These are phyloP conservation scores for Pogonocherus hispidulus DNA, from an alignment of 2,888 invertebrate genomes.

Conservation along the genomic window DNA sequence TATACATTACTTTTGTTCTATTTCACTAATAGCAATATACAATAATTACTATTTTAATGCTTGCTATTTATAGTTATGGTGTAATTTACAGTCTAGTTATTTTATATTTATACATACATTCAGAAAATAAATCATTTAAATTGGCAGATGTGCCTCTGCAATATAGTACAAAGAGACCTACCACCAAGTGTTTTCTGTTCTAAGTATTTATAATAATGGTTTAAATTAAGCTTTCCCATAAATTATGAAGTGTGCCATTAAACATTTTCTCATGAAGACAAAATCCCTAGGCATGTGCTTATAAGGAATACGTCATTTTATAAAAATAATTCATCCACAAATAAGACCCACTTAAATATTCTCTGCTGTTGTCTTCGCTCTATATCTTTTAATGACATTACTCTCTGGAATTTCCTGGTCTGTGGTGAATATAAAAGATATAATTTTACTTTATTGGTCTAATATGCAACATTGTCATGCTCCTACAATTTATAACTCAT, in stretches of 20 bases:
- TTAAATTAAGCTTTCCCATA: no score
- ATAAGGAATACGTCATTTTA: no score
- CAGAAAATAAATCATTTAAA: neutral
- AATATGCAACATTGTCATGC: slow-evolving; percentile 28
- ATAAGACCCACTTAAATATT: neutral
- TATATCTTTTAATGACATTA: neutral
- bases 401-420: slow-evolving; percentile 7
- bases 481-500: slow-evolving; percentile 1
- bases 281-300: no score
- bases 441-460: slow-evolving; percentile 10
- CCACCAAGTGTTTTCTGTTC: neutral
- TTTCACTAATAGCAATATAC: no score
- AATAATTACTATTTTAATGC: no score
- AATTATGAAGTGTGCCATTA: neutral
- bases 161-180: neutral
- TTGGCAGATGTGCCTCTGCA: neutral
- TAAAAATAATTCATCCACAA: neutral
- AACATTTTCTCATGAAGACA: neutral
- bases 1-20: neutral
- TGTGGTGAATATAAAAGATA: slow-evolving; percentile 13
- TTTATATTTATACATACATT: neutral
- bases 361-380: neutral
- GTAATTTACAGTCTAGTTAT: neutral
- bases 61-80: neutral
- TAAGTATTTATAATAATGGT: no score